A percentile compares a stretch with the other conserved stretches of the same genome.
These are phyloP conservation scores for Sylvietta virens DNA, from an alignment of 2,113 vertebrate genomes.

Conservation along the genomic window DNA sequence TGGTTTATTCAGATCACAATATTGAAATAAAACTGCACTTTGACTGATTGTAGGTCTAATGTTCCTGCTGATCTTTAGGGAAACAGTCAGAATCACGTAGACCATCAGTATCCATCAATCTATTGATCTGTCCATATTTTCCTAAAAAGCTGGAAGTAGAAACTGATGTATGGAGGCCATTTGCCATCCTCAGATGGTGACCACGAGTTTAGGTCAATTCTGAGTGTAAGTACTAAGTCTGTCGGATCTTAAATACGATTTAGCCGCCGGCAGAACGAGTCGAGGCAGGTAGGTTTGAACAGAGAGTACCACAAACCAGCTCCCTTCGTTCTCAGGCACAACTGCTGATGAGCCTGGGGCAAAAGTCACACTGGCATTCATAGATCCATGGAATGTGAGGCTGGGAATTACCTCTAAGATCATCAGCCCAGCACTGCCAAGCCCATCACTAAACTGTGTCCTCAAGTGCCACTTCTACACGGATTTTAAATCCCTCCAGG, in stretches of 20 bases:
- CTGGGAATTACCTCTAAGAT: neutral
- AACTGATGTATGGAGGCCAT: neutral
- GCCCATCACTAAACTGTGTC: neutral
- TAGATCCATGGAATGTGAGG: neutral
- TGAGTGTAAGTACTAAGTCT: neutral
- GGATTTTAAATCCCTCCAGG: neutral
- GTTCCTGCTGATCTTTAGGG: neutral
- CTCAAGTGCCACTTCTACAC: neutral
- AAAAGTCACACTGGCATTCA: fast-evolving
- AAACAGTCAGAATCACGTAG: neutral
- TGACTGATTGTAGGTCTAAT: neutral
- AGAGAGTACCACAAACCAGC: neutral
- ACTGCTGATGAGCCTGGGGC: neutral
- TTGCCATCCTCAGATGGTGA: neutral
- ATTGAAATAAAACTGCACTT: neutral
- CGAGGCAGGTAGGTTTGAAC: neutral
- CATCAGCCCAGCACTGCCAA: neutral
- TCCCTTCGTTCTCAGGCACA: neutral
- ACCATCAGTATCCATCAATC: neutral
- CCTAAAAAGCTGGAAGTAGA: neutral
- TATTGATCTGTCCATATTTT: neutral
- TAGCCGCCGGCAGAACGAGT: fast-evolving
- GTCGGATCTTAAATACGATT: neutral
- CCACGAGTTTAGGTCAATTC: neutral
- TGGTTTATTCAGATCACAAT: neutral